These are phyloP conservation scores for Tadarida brasiliensis DNA, from an alignment of 2,797 vertebrate species.

Conservation along the genomic window DNA sequence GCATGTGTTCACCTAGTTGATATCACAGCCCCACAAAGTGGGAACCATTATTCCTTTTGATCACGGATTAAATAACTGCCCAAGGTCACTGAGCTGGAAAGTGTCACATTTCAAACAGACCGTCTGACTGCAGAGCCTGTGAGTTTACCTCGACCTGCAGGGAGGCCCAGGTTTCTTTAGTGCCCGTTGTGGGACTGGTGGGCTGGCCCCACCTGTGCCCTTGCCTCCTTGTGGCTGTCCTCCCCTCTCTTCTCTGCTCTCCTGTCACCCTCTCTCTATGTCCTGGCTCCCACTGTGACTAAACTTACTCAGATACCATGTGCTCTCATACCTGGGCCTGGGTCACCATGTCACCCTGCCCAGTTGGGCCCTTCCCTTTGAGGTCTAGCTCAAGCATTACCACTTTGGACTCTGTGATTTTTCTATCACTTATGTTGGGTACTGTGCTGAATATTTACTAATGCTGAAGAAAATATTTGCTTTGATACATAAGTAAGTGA, in stretches of 20 bases:
- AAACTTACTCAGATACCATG: neutral
- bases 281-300: neutral
- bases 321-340: neutral
- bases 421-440: neutral
- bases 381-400: too few relatives aligned
- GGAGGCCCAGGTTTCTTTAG: neutral
- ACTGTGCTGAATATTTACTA: accelerated
- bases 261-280: neutral
- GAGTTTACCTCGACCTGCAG: neutral
- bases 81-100: neutral
- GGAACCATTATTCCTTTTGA: neutral
- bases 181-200: neutral
- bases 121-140: too few relatives aligned
- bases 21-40: neutral
- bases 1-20: neutral
- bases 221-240: neutral
- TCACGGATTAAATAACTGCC: neutral
- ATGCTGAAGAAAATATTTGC: neutral
- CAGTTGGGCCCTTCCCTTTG: neutral
- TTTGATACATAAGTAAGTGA: neutral
- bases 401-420: neutral
- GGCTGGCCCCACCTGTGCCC: neutral
- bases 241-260: neutral
- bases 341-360: neutral
- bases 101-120: neutral